phyloP scores from a whole-genome alignment of 35 echinoderm and acorn worm species.

The Ophioderma brevispina region DNA sequence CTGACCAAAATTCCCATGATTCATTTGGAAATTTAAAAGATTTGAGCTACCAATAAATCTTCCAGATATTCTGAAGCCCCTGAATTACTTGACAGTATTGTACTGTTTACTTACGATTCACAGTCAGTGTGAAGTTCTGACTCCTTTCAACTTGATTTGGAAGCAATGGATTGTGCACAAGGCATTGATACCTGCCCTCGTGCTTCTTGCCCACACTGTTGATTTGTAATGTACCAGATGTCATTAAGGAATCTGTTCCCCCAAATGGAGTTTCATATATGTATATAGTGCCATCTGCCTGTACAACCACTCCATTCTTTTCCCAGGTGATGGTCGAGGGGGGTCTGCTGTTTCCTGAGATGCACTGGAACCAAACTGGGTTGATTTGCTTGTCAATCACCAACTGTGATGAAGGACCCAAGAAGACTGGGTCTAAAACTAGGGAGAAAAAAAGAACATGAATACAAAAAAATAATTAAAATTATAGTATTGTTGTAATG shows the following conservation, averaged over 20 bases:
- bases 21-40: too few relatives aligned
- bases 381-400: slow-evolving; percentile 67
- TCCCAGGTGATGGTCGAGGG: slow-evolving; percentile 76
- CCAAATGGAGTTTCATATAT: slow-evolving; percentile 73
- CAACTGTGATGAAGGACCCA: slow-evolving; percentile 37
- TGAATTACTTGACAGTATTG: too few relatives aligned
- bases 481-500: too few relatives aligned
- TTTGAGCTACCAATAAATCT: too few relatives aligned
- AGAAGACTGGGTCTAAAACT: slow-evolving; percentile 78
- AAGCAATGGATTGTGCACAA: slow-evolving; percentile 72
- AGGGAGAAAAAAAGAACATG: slow-evolving; percentile 1
- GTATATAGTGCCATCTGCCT: slow-evolving; percentile 13
- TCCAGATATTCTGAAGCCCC: too few relatives aligned
- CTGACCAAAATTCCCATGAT: too few relatives aligned
- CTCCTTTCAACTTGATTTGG: slow-evolving; percentile 58
- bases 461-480: neutral
- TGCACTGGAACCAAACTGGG: slow-evolving; percentile 94
- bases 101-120: slow-evolving; percentile 75
- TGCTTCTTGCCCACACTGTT: slow-evolving; percentile 58
- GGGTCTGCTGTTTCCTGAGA: slow-evolving; percentile 85
- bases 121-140: slow-evolving; percentile 50
- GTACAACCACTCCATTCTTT: slow-evolving; percentile 68
- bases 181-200: slow-evolving; percentile 76
- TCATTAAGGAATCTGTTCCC: slow-evolving; percentile 57
- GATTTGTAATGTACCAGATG: slow-evolving; percentile 89